Conservation (phyloP, 2,113 vertebrate species). For the Anser brachyrhynchus region DNA sequence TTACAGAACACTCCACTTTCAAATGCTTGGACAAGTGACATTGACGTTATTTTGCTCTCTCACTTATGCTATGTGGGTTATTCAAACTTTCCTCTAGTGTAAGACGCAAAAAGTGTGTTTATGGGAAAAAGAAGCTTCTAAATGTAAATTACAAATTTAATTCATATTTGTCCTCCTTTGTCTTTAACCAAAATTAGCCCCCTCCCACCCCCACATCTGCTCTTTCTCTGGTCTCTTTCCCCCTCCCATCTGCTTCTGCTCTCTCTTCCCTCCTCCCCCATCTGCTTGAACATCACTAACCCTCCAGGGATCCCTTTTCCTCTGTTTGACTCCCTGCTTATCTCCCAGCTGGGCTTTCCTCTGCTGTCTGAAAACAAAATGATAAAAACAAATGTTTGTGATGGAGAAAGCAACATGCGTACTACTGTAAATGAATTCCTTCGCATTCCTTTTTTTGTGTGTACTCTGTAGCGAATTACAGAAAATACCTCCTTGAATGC, state of each 20-base stretch:
- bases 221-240: slow-evolving; percentile 41
- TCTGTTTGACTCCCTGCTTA: slow-evolving; percentile 44
- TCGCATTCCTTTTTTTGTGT: neutral
- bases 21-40: neutral
- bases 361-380: slow-evolving; percentile 13
- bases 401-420: neutral
- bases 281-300: slow-evolving; percentile 53
- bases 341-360: slow-evolving; percentile 31
- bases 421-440: neutral
- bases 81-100: neutral
- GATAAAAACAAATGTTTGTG: neutral
- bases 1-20: neutral
- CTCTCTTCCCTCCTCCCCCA: slow-evolving; percentile 55
- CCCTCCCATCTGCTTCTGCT: slow-evolving; percentile 58
- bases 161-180: slow-evolving; percentile 48
- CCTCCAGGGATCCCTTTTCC: slow-evolving; percentile 58
- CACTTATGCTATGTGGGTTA: neutral
- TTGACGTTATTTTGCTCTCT: neutral
- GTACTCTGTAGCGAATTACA: neutral
- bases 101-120: neutral
- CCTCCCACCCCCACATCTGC: slow-evolving; percentile 61
- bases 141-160: slow-evolving; percentile 49
- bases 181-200: slow-evolving; percentile 62
- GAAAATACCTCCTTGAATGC: neutral
- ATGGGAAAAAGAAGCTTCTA: neutral